Percentiles rank a stretch among this genome's conserved stretches.
phyloP scores from a whole-genome alignment of 2,888 invertebrate genomes.

The Lysandra bellargus region DNA sequence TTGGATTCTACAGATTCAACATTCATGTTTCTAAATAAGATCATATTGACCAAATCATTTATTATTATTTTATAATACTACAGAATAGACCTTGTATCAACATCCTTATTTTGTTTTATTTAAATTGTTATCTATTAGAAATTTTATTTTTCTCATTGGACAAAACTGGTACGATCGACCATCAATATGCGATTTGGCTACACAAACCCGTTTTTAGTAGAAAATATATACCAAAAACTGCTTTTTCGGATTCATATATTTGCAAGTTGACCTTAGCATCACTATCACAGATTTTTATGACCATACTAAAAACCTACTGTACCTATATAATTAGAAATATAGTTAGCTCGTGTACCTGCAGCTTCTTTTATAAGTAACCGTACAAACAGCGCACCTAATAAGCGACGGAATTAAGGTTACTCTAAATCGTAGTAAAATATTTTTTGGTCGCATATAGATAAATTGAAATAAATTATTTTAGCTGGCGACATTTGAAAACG shows the following conservation, averaged over 20 bases:
- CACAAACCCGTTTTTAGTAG: background rate
- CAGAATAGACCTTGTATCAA: background rate
- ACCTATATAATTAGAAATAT: background rate
- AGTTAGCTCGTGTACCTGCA: background rate
- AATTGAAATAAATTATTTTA: background rate
- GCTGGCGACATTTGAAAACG: background rate
- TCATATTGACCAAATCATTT: background rate
- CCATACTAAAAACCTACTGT: background rate
- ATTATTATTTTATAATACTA: background rate
- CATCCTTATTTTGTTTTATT: background rate
- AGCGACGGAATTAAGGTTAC: background rate
- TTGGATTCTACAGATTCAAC: too few species aligned
- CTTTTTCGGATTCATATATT: background rate
- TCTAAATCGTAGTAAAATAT: background rate
- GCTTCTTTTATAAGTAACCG: background rate
- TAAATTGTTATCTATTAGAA: background rate
- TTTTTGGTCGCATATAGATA: background rate
- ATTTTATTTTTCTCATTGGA: background rate
- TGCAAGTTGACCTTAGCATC: background rate
- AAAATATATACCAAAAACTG: background rate
- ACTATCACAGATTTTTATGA: background rate
- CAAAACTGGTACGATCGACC: background rate
- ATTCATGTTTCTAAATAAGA: too few species aligned
- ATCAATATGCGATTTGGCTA: background rate
- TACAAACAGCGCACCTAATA: background rate